A percentile compares a stretch with the other conserved stretches of the same genome.
These are phyloP conservation scores for Bilobella aurantiaca DNA, from an alignment of 1,140 invertebrate genomes.

Conservation along the genomic window DNA sequence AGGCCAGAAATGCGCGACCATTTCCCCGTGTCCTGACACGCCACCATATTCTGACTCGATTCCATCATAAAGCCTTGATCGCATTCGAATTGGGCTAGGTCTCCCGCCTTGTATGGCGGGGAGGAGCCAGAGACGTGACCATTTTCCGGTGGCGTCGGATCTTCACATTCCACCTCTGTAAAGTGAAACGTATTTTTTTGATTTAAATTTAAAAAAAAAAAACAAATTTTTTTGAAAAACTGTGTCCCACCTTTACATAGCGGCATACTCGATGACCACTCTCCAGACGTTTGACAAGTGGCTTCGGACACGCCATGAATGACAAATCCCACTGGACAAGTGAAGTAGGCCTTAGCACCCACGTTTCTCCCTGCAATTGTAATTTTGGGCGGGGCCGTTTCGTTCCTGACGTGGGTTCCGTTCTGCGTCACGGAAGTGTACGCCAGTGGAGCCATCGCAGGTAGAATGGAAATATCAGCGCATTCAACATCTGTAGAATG, in stretches of 20 bases:
- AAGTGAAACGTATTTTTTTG: neutral
- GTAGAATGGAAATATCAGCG: conserved; percentile 30
- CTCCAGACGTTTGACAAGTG: conserved; percentile 61
- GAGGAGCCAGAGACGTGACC: conserved; percentile 58
- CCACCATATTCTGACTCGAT: conserved; percentile 61
- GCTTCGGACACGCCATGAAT: conserved; percentile 61
- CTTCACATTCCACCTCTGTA: conserved; percentile 62
- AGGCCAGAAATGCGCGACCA: conserved; percentile 68
- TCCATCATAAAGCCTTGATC: conserved; percentile 78
- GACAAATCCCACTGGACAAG: conserved; percentile 64
- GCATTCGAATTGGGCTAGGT: conserved; percentile 74
- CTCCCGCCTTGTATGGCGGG: conserved; percentile 63
- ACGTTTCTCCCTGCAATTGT: conserved; percentile 60
- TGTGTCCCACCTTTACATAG: conserved; percentile 41
- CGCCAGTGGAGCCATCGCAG: conserved; percentile 28
- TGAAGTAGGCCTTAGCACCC: conserved; percentile 64
- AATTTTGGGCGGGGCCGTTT: conserved; percentile 31
- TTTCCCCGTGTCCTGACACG: conserved; percentile 74
- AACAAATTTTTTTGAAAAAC: neutral
- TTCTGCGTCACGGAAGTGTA: conserved; percentile 20
- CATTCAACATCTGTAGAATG: conserved; percentile 29
- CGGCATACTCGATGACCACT: conserved; percentile 52
- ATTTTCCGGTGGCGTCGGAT: conserved; percentile 57
- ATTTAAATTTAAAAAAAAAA: neutral
- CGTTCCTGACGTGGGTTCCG: conserved; percentile 26